Evolutionary conservation across 2,797 vertebrate species (phyloP), one percentile per base, ranked within the genome.

Genomic region (Chelmon rostratus): DNA sequence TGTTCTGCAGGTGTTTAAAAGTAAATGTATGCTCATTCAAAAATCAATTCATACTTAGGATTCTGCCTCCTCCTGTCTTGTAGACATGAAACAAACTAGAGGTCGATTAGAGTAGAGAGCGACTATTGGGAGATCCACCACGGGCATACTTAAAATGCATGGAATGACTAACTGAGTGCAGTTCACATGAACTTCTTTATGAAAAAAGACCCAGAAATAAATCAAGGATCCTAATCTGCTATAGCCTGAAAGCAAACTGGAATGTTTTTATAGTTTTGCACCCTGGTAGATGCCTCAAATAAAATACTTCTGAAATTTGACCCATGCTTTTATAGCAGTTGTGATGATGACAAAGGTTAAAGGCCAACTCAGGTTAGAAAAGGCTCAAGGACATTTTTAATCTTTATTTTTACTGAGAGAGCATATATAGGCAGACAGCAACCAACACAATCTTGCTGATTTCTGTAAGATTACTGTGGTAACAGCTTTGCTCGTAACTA

Each of bases 21-120:
- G 92, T 94, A 96, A 96, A 95, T 92, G 91, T 89, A 92, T 91
- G 92, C 92, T 95, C 92, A 94, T 94, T 95, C 94, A 93, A 95
- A 96, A 94, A 93, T 91, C 88, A 89, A 91, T 93, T 89, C 83
- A 89, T 89, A 86, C 77, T 94, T 90, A 84, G 83, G 78, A 92
- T 90, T 93, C 91, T 79, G 87, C 81, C 80, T 87, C 71, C 79
- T 86, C 78, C 85, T 57, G 78, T 87, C 82, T 82, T 77, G 75
- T 72, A 76, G 88, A 91, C 71, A 80, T 90, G 85, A 93, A 90
- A 85, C 85, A 91, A 90, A 83, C 73, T 65, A 72, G 80, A 85
- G 84, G 89, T 92, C 84, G 87, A 90, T 89, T 68, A 49, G 73
- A 81, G 81, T 79, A 67, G 86, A 93, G 80, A 85, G 84, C 5